A percentile compares a stretch with the other conserved stretches of the same genome.
Conservation (phyloP, 2,113 vertebrate genomes). For the Poecilia latipinna region DNA sequence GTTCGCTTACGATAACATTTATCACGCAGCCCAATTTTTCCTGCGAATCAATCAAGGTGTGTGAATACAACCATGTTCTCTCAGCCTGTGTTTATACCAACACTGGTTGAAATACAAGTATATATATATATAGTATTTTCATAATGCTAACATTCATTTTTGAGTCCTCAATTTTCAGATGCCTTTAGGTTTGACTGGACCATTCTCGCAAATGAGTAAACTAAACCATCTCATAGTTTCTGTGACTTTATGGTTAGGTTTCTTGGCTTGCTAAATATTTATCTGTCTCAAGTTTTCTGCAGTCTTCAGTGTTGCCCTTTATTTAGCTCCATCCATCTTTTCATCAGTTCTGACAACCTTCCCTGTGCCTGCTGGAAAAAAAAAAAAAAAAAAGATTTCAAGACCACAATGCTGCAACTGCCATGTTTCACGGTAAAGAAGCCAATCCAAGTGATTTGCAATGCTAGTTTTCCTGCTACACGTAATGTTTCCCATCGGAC, state of each 20-base stretch:
- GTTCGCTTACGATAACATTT: slow-evolving; percentile 1
- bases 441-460: not conserved
- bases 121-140: not conserved
- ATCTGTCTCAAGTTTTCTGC: not conserved
- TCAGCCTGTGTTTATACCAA: not conserved
- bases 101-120: too few species aligned
- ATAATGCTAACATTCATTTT: not conserved
- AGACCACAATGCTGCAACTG: not conserved
- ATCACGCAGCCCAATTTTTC: not conserved
- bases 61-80: not conserved
- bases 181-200: not conserved
- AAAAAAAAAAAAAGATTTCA: not conserved
- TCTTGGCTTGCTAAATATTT: too few species aligned
- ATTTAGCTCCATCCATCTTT: not conserved
- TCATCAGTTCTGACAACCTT: not conserved
- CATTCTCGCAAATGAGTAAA: not conserved
- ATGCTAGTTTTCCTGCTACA: too few species aligned
- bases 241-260: not conserved
- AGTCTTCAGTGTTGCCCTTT: not conserved
- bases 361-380: not conserved
- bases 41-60: not conserved
- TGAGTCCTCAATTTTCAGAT: not conserved
- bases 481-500: not conserved
- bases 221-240: not conserved
- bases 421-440: not conserved